Percentiles rank a stretch among this genome's conserved stretches.
These are phyloP conservation scores for Montipora sp. DNA, from an alignment of 64 coral and sea anemone species.

Conservation along the genomic window DNA sequence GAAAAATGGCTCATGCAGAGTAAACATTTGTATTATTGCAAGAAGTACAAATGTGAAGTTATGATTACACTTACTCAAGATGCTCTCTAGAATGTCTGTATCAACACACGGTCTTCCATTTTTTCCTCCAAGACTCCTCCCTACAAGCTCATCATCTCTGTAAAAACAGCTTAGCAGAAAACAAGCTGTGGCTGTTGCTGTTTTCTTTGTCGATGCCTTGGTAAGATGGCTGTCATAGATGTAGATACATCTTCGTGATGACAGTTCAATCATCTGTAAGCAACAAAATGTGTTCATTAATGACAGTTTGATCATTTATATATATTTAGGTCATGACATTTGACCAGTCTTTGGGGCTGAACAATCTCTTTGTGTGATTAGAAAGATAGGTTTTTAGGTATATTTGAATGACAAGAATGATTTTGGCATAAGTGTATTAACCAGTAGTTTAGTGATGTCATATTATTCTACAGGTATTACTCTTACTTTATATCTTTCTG, in stretches of 20 bases:
- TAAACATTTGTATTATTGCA: constrained; percentile 22
- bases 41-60: background rate
- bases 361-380: background rate
- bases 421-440: background rate
- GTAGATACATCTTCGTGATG: constrained; percentile 33
- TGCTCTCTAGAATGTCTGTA: constrained; percentile 21
- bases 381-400: background rate
- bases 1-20: constrained; percentile 4
- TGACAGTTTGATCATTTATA: background rate
- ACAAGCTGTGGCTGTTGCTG: constrained; percentile 23
- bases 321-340: background rate
- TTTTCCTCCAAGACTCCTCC: constrained; percentile 4
- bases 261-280: constrained; percentile 57
- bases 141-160: constrained; percentile 35
- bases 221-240: constrained; percentile 40
- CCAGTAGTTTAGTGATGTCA: background rate
- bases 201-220: constrained; percentile 4
- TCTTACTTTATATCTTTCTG: constrained; percentile 53
- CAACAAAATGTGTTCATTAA: constrained; percentile 23
- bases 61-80: constrained; percentile 38
- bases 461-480: background rate
- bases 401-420: background rate
- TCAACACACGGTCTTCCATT: background rate
- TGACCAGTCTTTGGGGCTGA: background rate
- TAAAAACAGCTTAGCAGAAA: constrained; percentile 42